phyloP scores from a whole-genome alignment of 23 tunicate species.

The Clavelina lepadiformis region DNA sequence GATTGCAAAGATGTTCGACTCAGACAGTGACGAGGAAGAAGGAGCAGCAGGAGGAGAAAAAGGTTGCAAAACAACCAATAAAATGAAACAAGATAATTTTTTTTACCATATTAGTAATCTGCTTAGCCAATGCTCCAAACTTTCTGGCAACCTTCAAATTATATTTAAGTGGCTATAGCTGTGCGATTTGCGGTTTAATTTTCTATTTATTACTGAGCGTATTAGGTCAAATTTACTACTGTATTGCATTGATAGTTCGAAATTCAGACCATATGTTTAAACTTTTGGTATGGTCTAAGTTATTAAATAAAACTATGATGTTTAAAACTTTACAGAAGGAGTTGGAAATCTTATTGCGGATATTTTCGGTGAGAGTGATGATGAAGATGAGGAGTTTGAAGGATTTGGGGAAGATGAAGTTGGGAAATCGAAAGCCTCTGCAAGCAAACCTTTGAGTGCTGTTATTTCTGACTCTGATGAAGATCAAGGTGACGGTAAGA shows the following conservation, averaged over 20 bases:
- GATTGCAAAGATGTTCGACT: slow-evolving; percentile 71
- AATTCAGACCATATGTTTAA: not conserved
- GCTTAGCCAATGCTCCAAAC: too few relatives aligned
- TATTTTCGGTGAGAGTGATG: slow-evolving; percentile 91
- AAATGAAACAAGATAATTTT: too few relatives aligned
- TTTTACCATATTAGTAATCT: too few relatives aligned
- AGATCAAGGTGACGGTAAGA: slow-evolving; percentile 12
- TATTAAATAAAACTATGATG: not conserved
- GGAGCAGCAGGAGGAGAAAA: too few relatives aligned
- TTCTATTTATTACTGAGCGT: too few relatives aligned
- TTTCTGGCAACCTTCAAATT: too few relatives aligned
- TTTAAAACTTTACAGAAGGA: slow-evolving; percentile 21
- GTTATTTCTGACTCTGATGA: slow-evolving; percentile 47
- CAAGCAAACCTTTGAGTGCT: slow-evolving; percentile 15
- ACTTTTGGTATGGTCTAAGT: not conserved
- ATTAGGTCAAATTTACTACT: too few relatives aligned
- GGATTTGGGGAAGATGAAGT: slow-evolving; percentile 82
- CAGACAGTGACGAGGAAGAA: slow-evolving; percentile 73
- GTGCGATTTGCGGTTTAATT: too few relatives aligned
- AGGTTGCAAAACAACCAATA: too few relatives aligned
- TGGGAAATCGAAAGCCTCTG: slow-evolving; percentile 1
- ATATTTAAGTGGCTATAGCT: too few relatives aligned
- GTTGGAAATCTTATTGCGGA: slow-evolving; percentile 84
- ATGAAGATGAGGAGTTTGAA: slow-evolving; percentile 84
- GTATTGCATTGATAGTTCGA: too few relatives aligned